A percentile compares a stretch with the other conserved stretches of the same genome.
Evolutionary conservation across 2,888 invertebrate species (phyloP).

Genomic region (Hololepta plana): DNA sequence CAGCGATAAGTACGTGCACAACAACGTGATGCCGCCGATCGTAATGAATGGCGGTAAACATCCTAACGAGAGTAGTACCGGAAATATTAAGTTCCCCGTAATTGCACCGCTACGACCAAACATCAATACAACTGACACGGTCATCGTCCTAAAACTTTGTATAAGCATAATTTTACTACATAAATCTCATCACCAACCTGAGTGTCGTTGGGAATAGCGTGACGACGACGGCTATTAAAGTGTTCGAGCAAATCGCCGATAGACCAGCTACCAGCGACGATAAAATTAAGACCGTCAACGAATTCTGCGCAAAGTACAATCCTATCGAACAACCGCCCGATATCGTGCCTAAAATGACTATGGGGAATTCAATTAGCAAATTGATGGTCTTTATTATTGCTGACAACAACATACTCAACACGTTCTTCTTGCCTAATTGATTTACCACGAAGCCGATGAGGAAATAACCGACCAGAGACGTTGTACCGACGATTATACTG

Average conservation of each 20-base stretch:
- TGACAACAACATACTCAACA: constrained; percentile 28
- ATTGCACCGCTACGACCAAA: constrained; percentile 50
- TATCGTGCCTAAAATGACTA: constrained; percentile 15
- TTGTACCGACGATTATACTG: constrained; percentile 44
- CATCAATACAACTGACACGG: constrained; percentile 53
- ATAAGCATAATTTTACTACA: too few relatives aligned
- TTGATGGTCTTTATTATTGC: neutral
- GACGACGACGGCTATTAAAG: constrained; percentile 41
- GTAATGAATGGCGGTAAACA: constrained; percentile 56
- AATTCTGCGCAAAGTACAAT: constrained; percentile 36
- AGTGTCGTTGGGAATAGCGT: constrained; percentile 46
- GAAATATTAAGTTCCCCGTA: constrained; percentile 51
- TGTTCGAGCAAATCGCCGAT: constrained; percentile 35
- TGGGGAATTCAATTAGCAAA: constrained; percentile 23
- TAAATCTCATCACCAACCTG: constrained; percentile 48
- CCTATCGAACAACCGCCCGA: constrained; percentile 31
- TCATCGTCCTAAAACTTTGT: constrained; percentile 47
- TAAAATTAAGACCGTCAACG: constrained; percentile 32
- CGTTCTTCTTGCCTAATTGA: constrained; percentile 31
- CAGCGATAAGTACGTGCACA: constrained; percentile 10
- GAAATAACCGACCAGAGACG: constrained; percentile 42
- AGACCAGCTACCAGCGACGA: constrained; percentile 35
- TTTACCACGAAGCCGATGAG: constrained; percentile 37
- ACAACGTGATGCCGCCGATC: constrained; percentile 38
- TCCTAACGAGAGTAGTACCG: constrained; percentile 44